phyloP scores from a whole-genome alignment of 2,888 invertebrate species.

The Trachelus stipa region DNA sequence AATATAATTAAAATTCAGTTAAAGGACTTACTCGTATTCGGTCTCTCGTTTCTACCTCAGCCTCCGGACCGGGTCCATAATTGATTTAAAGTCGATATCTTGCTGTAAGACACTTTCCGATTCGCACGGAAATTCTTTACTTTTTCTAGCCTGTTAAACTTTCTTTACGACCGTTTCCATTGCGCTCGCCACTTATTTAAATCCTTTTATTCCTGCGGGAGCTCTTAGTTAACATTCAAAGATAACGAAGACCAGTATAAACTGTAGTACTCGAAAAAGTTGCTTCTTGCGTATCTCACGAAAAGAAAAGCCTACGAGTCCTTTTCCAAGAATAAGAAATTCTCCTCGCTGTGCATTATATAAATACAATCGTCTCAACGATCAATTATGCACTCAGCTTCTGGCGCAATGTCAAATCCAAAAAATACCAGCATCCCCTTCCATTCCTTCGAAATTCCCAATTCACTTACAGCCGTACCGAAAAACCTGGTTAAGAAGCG shows the following conservation, averaged over 20 bases:
- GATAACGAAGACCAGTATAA: neutral
- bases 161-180: neutral
- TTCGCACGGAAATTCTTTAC: neutral
- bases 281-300: neutral
- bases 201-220: neutral
- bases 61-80: neutral
- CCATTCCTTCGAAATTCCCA: neutral
- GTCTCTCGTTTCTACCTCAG: neutral
- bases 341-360: neutral
- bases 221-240: neutral
- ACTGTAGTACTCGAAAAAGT: neutral
- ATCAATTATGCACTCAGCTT: neutral
- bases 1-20: conserved; percentile 3
- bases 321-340: neutral
- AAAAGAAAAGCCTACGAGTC: neutral
- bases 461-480: neutral
- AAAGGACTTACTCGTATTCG: neutral
- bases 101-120: neutral
- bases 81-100: conserved; percentile 7
- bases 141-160: neutral
- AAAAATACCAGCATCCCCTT: neutral
- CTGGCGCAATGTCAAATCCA: neutral
- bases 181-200: neutral
- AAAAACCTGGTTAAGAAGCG: neutral
- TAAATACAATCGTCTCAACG: neutral